These are phyloP conservation scores for Capreolus pygargus DNA, from an alignment of 2,113 vertebrate genomes.

Conservation along the genomic window DNA sequence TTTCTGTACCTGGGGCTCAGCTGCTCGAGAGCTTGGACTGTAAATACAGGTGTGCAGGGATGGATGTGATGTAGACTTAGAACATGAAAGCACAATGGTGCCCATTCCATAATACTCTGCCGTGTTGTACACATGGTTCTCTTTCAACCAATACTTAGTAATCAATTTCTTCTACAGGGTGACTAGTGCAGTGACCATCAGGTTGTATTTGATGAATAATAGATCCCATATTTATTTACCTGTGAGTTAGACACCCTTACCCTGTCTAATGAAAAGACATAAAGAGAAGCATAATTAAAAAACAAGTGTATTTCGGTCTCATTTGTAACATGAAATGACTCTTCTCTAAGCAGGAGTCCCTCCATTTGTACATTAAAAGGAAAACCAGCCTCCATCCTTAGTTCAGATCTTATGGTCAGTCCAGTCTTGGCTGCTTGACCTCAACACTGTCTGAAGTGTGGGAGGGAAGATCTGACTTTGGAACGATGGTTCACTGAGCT, in stretches of 20 bases:
- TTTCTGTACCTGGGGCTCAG: neutral
- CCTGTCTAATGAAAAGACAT: neutral
- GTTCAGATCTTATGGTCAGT: neutral
- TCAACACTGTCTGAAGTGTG: accelerated
- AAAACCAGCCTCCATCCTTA: neutral
- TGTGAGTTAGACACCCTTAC: neutral
- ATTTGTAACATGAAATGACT: neutral
- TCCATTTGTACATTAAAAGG: accelerated
- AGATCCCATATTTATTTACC: accelerated
- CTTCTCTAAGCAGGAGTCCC: neutral
- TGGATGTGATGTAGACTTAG: neutral
- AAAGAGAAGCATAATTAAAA: neutral
- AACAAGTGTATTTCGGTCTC: neutral
- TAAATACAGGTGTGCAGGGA: accelerated
- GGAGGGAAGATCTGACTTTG: neutral
- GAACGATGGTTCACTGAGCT: neutral
- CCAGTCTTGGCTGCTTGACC: neutral
- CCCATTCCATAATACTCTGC: accelerated
- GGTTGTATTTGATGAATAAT: accelerated
- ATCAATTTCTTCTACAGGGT: neutral
- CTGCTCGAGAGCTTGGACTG: neutral
- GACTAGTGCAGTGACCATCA: neutral
- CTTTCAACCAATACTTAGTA: neutral
- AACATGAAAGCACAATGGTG: too few species aligned
- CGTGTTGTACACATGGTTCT: accelerated